Evolutionary conservation across 2,797 vertebrate genomes (phyloP).

Genomic region (Phataginus tetradactyla): DNA sequence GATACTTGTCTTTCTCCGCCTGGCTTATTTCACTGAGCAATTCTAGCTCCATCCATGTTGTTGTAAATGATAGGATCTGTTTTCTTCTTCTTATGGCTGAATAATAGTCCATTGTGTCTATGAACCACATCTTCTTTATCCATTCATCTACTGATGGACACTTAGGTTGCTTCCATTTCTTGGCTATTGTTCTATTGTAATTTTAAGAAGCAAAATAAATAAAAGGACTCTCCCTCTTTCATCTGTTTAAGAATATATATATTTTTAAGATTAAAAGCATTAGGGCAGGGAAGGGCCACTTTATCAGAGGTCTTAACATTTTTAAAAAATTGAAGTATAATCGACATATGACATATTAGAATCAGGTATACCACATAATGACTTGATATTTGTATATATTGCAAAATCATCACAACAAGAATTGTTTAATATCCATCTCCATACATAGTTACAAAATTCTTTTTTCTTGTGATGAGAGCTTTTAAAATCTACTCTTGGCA

Average conservation of each 20-base stretch:
- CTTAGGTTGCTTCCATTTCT: too few relatives aligned
- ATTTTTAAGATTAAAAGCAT: not conserved
- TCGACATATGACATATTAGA: not conserved
- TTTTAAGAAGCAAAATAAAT: constrained; percentile 22
- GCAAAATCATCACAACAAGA: not conserved
- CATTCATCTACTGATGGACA: too few relatives aligned
- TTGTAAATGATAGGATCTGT: too few relatives aligned
- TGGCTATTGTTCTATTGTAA: not conserved
- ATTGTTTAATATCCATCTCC: not conserved
- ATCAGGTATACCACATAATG: not conserved
- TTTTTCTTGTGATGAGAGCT: not conserved
- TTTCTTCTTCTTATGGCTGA: too few relatives aligned
- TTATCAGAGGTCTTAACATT: not conserved
- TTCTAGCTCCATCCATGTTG: too few relatives aligned
- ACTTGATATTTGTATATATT: not conserved
- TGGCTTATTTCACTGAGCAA: too few relatives aligned
- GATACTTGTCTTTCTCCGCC: too few relatives aligned
- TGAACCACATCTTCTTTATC: too few relatives aligned
- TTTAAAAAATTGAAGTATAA: not conserved
- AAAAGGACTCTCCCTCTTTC: not conserved
- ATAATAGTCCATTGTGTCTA: too few relatives aligned
- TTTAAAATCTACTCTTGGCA: not conserved
- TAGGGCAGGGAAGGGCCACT: not conserved
- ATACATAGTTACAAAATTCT: not conserved
- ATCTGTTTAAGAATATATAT: not conserved